Base-by-base conservation (phyloP, 2,797 vertebrate species). In the Rousettus madagascariensis region DNA sequence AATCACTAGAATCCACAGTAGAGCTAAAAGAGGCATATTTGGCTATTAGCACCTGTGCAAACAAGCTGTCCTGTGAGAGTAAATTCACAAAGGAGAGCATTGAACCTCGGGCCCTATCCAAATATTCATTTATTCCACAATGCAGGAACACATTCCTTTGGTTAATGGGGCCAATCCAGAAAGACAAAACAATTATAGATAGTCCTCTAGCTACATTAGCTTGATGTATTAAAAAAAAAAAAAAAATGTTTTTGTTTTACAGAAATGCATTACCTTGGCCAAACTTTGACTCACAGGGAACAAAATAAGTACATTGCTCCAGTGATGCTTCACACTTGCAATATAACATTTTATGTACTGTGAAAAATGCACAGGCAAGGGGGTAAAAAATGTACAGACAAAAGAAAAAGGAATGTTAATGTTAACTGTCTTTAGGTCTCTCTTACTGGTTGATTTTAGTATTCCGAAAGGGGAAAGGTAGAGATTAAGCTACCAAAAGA, bases 251-350 rank as follows among this genome's bases (percentile, higher is more conserved):
- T 90, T 46, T 87, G 22, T 96, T 96, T 95, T 95, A 83, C n/a
- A 51, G 51, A 91, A 97, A 88, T 65, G 17, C n/a, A 68, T 74
- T 93, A 84, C 38, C 68, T 86, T 95, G 57, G 46, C 86, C 94
- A 95, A 72, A 91, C 49, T 80, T 82, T 90, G 36, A 78, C 53
- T 95, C 33, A 5, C 17, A 57, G 61, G 49, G 71, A 85, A 66
- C 77, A 53, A 86, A 82, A 63, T 85, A 92, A 91, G 53, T 84
- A 72, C 36, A 22, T 77, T 83, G 11, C 30, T 59, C 53, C 33
- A 69, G 65, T 82, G 71, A 51, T 11, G 19, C 51, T 65, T 91
- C 69, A n/a, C 16, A 38, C 79, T 93, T 87, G 49, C 75, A 65
- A 26, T 38, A 87, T 38, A 96, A 84, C 6, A 11, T 16, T 13